Base-by-base conservation (phyloP, 2,797 vertebrate genomes). In the Mormyrus hasselquistii region DNA sequence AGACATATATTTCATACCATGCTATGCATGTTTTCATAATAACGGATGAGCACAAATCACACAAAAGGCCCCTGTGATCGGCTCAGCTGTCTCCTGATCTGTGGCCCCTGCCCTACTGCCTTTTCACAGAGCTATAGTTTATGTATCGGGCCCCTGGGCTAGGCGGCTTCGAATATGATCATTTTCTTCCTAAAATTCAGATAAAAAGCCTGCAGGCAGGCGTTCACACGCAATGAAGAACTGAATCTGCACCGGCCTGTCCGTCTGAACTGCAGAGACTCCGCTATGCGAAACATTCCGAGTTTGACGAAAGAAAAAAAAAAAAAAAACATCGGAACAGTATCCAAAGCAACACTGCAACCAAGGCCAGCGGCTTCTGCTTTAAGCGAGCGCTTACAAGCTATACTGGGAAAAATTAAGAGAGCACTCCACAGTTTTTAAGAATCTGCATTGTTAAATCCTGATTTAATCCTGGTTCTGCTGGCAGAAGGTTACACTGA, bases 241-340 rank as follows among this genome's bases (percentile, higher is more conserved):
- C 49, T 52, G 82, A 85, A 85, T 85, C 82, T 85, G 82, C 82
- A 85, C 82, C 22, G n/a, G 82, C 82, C 44, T 52, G 82, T 85
- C 82, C 4, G 44, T 14, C 82, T 2, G 9, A 85, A 25, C 50
- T 14, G 82, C 82, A 2, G 82, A 50, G 44, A 25, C 82, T 52
- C 44, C 9, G 12, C 49, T 49, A 85, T 85, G 82, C 9, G n/a
- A 85, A 85, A 14, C n/a, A 85, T 85, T 85, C 22, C 49, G 4
- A 10, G 49, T 85, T n/a, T 85, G 22, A 50, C 19, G 47, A 84
- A 84, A 84, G 44, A 83, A 22, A 50, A 19, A 49, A 44, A n/a
- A 82, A 83, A 83, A 84, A 25, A 49, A 29, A 29, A 82, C 19
- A 52, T n/a, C 10, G 22, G n/a, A 44, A 49, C n/a, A 14, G 41